Conservation (phyloP, 2,888 invertebrate genomes). For the Rhingia rostrata region DNA sequence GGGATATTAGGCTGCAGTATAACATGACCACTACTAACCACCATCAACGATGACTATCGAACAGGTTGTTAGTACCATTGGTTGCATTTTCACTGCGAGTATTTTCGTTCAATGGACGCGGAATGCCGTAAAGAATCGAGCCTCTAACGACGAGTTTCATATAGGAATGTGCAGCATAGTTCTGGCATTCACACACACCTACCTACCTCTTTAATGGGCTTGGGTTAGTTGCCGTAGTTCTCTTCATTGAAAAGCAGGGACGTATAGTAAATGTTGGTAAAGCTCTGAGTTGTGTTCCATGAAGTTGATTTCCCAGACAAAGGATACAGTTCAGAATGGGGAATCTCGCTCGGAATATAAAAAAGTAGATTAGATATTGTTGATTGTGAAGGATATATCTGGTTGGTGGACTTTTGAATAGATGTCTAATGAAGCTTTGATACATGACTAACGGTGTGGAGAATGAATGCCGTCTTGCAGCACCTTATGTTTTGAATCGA, state of each 20-base stretch:
- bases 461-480: neutral
- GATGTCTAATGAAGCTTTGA: constrained; percentile 49
- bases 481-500: neutral
- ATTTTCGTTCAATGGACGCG: constrained; percentile 48
- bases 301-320: constrained; percentile 59
- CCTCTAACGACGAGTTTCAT: constrained; percentile 38
- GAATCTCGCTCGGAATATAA: constrained; percentile 50
- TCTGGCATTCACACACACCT: constrained; percentile 39
- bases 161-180: constrained; percentile 35
- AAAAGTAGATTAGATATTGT: constrained; percentile 29
- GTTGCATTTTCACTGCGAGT: constrained; percentile 37
- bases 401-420: constrained; percentile 32
- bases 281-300: constrained; percentile 43
- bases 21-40: constrained; percentile 60
- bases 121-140: constrained; percentile 58
- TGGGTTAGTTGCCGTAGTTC: constrained; percentile 32
- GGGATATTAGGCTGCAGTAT: constrained; percentile 42
- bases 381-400: constrained; percentile 10
- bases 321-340: constrained; percentile 39
- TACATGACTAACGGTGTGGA: neutral
- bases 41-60: constrained; percentile 54
- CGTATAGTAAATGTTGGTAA: constrained; percentile 19
- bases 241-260: constrained; percentile 2
- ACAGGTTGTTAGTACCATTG: constrained; percentile 62
- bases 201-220: constrained; percentile 1